These are phyloP conservation scores for Drosophila pectinifera DNA, from an alignment of 1,140 invertebrate genomes.

Conservation along the genomic window DNA sequence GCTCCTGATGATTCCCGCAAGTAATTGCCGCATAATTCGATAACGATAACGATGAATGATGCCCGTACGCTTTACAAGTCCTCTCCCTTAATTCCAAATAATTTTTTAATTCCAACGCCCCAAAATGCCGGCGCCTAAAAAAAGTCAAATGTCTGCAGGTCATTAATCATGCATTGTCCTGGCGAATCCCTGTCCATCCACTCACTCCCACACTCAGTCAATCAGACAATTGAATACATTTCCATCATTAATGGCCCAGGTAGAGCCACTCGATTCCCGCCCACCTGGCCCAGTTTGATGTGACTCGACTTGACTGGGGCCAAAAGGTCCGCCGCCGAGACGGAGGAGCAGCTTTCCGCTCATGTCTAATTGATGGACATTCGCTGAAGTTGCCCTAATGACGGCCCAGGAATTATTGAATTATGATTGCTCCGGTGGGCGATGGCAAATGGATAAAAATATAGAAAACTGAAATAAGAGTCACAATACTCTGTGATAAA, in stretches of 20 bases:
- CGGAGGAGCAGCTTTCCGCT: slow-evolving; percentile 32
- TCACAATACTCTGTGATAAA: not conserved
- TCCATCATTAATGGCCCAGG: slow-evolving; percentile 68
- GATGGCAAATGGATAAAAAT: not conserved
- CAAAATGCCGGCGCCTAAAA: slow-evolving; percentile 15
- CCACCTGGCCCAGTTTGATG: slow-evolving; percentile 61
- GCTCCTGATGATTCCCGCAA: slow-evolving; percentile 26
- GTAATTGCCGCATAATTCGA: slow-evolving; percentile 76
- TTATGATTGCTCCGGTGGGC: slow-evolving; percentile 21
- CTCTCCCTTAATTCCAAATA: slow-evolving; percentile 45
- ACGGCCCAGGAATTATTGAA: slow-evolving; percentile 31
- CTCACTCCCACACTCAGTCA: slow-evolving; percentile 55
- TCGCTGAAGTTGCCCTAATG: slow-evolving; percentile 51
- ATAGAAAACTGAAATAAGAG: not conserved
- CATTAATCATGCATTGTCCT: slow-evolving; percentile 80
- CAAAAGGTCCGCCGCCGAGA: slow-evolving; percentile 24
- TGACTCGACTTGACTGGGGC: slow-evolving; percentile 60
- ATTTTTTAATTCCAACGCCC: slow-evolving; percentile 74
- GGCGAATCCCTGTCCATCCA: slow-evolving; percentile 30
- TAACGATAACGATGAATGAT: slow-evolving; percentile 61
- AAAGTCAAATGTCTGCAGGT: slow-evolving; percentile 44
- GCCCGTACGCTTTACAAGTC: slow-evolving; percentile 43
- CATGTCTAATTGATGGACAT: slow-evolving; percentile 60
- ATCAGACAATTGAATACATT: slow-evolving; percentile 82
- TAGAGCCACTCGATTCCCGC: slow-evolving; percentile 12